These are phyloP conservation scores for Sebastiscus albofasciatus DNA, from an alignment of 2,797 vertebrate genomes.

Conservation along the genomic window DNA sequence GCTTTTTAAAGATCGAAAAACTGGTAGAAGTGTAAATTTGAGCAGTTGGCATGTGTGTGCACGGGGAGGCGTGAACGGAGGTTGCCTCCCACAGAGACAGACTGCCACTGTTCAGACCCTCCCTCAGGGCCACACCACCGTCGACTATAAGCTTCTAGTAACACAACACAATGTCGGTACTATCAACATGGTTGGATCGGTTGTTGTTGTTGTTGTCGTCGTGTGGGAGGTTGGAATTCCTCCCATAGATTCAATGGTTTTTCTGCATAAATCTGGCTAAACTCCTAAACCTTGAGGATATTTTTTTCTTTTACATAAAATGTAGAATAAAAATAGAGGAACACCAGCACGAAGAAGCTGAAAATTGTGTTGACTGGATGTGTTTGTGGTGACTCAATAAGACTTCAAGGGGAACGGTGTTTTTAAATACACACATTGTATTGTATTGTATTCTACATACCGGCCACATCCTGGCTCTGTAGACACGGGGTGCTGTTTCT, in stretches of 20 bases:
- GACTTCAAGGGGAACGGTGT: not conserved
- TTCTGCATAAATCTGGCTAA: slow-evolving; percentile 43
- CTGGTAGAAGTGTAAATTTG: slow-evolving; percentile 47
- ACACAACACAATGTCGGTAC: slow-evolving; percentile 41
- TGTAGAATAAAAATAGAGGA: slow-evolving; percentile 4
- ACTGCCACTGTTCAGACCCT: slow-evolving; percentile 65
- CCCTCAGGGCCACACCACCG: slow-evolving; percentile 55
- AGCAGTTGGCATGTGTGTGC: slow-evolving; percentile 41
- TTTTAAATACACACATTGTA: not conserved
- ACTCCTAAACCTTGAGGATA: slow-evolving; percentile 38
- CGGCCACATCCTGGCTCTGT: not conserved
- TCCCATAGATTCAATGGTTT: slow-evolving; percentile 17
- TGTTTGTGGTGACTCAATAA: slow-evolving; percentile 9
- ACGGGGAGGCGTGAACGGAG: slow-evolving; percentile 59
- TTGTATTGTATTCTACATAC: not conserved
- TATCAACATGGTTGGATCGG: slow-evolving; percentile 37
- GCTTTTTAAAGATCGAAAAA: slow-evolving; percentile 28
- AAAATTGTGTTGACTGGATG: not conserved
- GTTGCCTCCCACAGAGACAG: slow-evolving; percentile 64
- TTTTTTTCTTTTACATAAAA: slow-evolving; percentile 31
- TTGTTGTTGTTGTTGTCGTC: slow-evolving; percentile 42
- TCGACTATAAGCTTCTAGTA: slow-evolving; percentile 42
- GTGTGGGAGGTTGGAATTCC: slow-evolving; percentile 45
- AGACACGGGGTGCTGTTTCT: slow-evolving; percentile 17
- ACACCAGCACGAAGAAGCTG: not conserved